Evolutionary conservation across 2,888 invertebrate genomes (phyloP), one percentile per base, ranked within the genome.

Genomic region (Drosophila cognata): DNA sequence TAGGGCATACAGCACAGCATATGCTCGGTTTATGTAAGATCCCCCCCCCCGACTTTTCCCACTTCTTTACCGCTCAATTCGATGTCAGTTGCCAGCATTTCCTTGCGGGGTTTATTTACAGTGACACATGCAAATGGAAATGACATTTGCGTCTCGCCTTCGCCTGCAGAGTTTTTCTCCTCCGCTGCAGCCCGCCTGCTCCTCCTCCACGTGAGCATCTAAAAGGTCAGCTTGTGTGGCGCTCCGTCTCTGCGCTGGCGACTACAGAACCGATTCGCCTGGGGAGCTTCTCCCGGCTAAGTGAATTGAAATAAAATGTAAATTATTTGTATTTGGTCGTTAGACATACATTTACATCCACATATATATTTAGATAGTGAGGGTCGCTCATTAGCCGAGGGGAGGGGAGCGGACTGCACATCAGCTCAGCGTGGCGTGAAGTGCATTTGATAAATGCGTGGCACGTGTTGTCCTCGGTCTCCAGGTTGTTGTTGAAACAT

Each of bases 391-490:
- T 79, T 77, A 77, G 62, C 64, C 77, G n/a, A 25, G 16, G 11
- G 13, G 21, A 13, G 16, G 8, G 16, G 13, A 36, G 28, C 10
- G 68, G 43, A 29, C 46, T 31, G 55, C 71, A 57, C 74, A 81
- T 73, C 81, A 69, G 50, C 64, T 56, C 71, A 82, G 50, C 58
- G 62, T 59, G 58, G 74, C 81, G 74, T 81, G 77, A 81, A 82
- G 82, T 82, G 79, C 70, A 61, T 79, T 76, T 81, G 81, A 79
- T 82, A 82, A 82, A 79, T 78, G 72, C 67, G 67, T 51, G 75
- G 81, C 81, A 82, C 81, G 81, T 81, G 81, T 56, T 57, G 31
- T 38, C 18, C 28, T 33, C 21, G 41, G 43, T 29, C 56, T 64
- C 36, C 48, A 55, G 61, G 51, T 62, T 53, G 61, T 59, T 48